Evolutionary conservation across 2,113 vertebrate genomes (phyloP).

Genomic region (Microtus montanus): DNA sequence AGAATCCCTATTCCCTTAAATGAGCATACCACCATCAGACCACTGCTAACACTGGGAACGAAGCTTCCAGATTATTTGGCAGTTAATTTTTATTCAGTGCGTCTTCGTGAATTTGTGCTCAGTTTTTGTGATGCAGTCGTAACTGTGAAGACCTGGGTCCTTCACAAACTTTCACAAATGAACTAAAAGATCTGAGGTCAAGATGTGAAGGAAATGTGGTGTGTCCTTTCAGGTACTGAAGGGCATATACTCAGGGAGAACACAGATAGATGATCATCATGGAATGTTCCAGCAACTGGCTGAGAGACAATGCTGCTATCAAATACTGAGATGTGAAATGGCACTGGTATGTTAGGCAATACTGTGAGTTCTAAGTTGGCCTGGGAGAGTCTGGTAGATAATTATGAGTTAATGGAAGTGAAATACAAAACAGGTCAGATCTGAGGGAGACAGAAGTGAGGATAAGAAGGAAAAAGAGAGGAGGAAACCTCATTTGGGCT

Average conservation of each 20-base stretch:
- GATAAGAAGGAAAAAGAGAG: neutral
- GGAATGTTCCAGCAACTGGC: neutral
- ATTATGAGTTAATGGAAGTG: neutral
- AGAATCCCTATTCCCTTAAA: neutral
- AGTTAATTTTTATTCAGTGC: neutral
- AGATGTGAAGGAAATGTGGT: neutral
- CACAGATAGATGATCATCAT: rapidly evolving
- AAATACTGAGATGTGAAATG: neutral
- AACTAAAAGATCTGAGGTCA: neutral
- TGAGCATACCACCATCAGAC: neutral
- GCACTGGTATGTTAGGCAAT: neutral
- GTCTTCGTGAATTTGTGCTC: neutral
- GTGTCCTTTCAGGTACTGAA: neutral
- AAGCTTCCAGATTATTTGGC: neutral
- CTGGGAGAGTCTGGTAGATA: neutral
- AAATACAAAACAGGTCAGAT: neutral
- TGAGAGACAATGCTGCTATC: neutral
- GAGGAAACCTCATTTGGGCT: neutral
- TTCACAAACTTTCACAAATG: neutral
- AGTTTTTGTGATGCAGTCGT: neutral
- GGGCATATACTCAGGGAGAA: neutral
- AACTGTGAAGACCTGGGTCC: neutral
- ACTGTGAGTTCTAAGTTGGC: neutral
- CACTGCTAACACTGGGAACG: neutral
- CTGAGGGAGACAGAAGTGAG: neutral